Base-by-base conservation (phyloP, 2,888 invertebrate genomes). In the Oligia strigilis region DNA sequence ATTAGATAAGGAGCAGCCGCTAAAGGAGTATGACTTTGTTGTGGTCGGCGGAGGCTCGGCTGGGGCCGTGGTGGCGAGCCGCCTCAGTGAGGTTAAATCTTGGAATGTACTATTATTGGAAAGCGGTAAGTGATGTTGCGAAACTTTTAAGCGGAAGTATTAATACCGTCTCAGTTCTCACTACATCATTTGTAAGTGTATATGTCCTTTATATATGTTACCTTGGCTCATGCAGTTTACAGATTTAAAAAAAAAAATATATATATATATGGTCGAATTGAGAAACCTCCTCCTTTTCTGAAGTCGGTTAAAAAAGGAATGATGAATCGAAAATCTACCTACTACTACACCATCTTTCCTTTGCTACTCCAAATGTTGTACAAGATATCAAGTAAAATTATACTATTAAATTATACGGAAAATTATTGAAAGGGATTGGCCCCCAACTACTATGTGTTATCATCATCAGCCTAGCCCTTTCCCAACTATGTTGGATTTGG, bases 21-120 rank as follows among this genome's bases (percentile, higher is more conserved):
- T 98, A 23, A 96, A 97, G n/a, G 98, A 98, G 91, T 99, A 99
- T 93, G 99, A 99, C 92, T 99, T 99, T 91, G 97, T 99, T 49
- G 97, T 99, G 2, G 97, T 99, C 8, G 99, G 99, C 5, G 99
- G 98, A 3, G 99, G 99, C 1, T 99, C 99, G 0, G 99, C 99
- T 0, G 99, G 99, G 0, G 99, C 99, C 0, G 99, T 99, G 2
- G 97, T 99, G 2, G 99, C 99, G 14, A 98, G 97, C 92, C 97
- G 99, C 36, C 95, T 99, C 70, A 98, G 98, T 29, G 99, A 99
- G 94, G 96, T 98, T 66, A 97, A 97, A 9, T 97, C 97, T 67
- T 99, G 98, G 98, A 98, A 98, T 84, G 98, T 98, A 0, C 96
- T 99, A 55, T 96, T 99, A 11, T 94, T 99, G 73, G 99, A 99